Percentiles rank a stretch among this genome's conserved stretches.
phyloP scores from a whole-genome alignment of 2,888 invertebrate genomes.

The Dermolepida albohirtum region DNA sequence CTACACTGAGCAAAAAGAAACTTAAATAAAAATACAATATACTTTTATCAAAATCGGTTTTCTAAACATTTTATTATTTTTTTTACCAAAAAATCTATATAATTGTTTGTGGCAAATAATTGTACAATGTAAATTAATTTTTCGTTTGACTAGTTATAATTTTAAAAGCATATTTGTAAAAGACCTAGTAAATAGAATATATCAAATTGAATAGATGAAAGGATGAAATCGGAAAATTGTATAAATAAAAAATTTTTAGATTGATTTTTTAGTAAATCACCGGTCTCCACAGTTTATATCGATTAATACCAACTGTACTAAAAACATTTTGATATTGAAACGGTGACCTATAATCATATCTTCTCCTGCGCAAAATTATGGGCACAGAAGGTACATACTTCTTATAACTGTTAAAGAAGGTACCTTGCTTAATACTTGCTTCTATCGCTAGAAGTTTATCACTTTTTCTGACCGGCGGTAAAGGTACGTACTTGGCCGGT shows the following conservation, averaged over 20 bases:
- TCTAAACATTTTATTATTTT: too few relatives aligned
- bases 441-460: conserved; percentile 61
- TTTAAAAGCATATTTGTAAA: too few relatives aligned
- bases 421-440: conserved; percentile 61
- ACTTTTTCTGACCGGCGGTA: conserved; percentile 62
- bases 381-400: conserved; percentile 56
- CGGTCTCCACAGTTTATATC: conserved; percentile 63
- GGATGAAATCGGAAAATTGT: not conserved
- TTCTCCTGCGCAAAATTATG: conserved; percentile 47
- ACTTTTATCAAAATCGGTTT: too few relatives aligned
- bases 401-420: conserved; percentile 62
- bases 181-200: not conserved
- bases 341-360: conserved; percentile 58
- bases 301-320: conserved; percentile 63
- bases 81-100: too few relatives aligned
- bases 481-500: conserved; percentile 59
- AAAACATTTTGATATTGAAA: conserved; percentile 61
- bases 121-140: too few relatives aligned
- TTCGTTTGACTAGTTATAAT: too few relatives aligned
- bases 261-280: conserved; percentile 52
- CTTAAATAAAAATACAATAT: too few relatives aligned
- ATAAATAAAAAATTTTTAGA: conserved; percentile 31
- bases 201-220: conserved; percentile 1
- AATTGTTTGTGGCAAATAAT: too few relatives aligned
- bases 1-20: too few relatives aligned